Evolutionary conservation across 1,140 invertebrate species (phyloP).

Genomic region (Arion vulgaris): DNA sequence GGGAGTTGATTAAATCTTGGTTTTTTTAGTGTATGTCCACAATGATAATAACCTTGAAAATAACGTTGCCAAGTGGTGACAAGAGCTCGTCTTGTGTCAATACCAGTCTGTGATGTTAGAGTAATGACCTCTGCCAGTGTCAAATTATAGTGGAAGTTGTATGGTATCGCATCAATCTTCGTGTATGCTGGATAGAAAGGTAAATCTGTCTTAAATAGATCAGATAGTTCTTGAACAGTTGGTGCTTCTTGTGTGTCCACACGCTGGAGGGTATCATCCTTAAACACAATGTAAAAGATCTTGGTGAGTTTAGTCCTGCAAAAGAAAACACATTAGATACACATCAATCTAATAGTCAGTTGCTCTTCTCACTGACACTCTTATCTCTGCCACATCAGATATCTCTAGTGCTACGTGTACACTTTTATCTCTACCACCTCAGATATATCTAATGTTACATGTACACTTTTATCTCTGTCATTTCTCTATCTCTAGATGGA

Average conservation of each 20-base stretch:
- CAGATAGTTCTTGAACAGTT: neutral
- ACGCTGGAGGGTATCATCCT: conserved; percentile 3
- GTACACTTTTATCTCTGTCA: too few species aligned
- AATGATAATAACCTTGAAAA: neutral
- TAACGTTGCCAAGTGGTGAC: neutral
- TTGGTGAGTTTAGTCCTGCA: conserved; percentile 29
- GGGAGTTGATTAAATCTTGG: too few species aligned
- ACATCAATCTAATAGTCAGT: too few species aligned
- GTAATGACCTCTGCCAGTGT: neutral
- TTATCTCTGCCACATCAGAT: too few species aligned
- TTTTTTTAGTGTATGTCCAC: too few species aligned
- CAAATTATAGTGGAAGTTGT: conserved; percentile 4
- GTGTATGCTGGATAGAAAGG: neutral
- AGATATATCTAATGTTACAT: too few species aligned
- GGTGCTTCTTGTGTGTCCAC: neutral
- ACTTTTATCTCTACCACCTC: too few species aligned
- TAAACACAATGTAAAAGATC: conserved; percentile 19
- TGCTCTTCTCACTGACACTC: too few species aligned
- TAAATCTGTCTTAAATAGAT: neutral
- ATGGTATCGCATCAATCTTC: neutral
- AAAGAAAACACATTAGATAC: too few species aligned
- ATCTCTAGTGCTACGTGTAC: too few species aligned
- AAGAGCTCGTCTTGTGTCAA: neutral
- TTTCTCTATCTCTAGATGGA: too few species aligned
- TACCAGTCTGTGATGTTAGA: conserved; percentile 2